A percentile compares a stretch with the other conserved stretches of the same genome.
Conservation (phyloP, 1,140 invertebrate species). For the Fopius arisanus region DNA sequence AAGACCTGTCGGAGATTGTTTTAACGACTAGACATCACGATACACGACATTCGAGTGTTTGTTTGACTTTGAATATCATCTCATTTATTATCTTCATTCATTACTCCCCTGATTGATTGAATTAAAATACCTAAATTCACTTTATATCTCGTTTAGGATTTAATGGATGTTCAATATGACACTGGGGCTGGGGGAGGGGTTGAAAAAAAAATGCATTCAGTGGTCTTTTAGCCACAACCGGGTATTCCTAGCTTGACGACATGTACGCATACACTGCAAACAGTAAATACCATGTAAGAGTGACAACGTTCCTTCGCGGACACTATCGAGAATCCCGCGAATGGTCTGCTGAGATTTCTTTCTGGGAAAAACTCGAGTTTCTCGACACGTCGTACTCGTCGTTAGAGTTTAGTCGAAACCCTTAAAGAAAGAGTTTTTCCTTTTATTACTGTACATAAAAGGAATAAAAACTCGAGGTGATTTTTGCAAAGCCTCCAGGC, state of each 20-base stretch:
- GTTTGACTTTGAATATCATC: conserved; percentile 2
- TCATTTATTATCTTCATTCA: conserved; percentile 3
- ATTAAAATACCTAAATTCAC: not conserved
- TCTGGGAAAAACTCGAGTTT: conserved; percentile 51
- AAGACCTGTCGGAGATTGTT: conserved; percentile 25
- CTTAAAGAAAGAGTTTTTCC: not conserved
- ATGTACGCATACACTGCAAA: conserved; percentile 1
- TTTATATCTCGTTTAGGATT: not conserved
- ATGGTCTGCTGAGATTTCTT: conserved; percentile 54
- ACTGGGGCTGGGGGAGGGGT: conserved; percentile 57
- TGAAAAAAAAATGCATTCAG: not conserved
- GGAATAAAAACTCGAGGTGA: not conserved
- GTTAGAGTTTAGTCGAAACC: conserved; percentile 4
- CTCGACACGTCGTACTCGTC: conserved; percentile 41
- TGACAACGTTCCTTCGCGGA: conserved; percentile 24
- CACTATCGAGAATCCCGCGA: conserved; percentile 47
- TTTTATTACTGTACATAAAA: not conserved
- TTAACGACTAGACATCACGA: conserved; percentile 30
- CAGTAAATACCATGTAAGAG: conserved; percentile 21
- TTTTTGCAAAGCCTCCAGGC: not conserved
- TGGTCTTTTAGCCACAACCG: not conserved
- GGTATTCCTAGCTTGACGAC: conserved; percentile 6
- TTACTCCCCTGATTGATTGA: not conserved
- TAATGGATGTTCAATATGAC: conserved; percentile 61
- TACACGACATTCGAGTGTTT: conserved; percentile 20